Percentiles rank a stretch among this genome's conserved stretches.
phyloP scores from a whole-genome alignment of 2,888 invertebrate species.

The Pterobdella sp. region DNA sequence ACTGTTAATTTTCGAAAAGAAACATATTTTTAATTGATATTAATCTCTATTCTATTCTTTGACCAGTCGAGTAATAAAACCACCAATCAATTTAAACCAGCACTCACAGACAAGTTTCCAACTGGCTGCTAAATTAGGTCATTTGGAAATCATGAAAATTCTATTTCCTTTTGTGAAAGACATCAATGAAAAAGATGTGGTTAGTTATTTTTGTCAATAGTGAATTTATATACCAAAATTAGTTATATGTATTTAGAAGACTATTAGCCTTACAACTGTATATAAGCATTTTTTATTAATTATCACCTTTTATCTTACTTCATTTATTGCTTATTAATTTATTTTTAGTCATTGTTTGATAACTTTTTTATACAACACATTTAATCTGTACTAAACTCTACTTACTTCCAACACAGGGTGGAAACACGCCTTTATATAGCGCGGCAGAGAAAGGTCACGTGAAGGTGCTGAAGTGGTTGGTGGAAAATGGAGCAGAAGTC shows the following conservation, averaged over 20 bases:
- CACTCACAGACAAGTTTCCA: conserved; percentile 68
- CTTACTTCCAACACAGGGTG: too few relatives aligned
- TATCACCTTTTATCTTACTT: too few relatives aligned
- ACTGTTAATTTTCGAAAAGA: too few relatives aligned
- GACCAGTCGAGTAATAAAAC: neutral
- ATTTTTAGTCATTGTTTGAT: too few relatives aligned
- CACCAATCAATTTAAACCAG: conserved; percentile 32
- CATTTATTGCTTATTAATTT: too few relatives aligned
- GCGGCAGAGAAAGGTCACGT: conserved; percentile 79
- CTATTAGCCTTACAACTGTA: too few relatives aligned
- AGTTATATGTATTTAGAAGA: too few relatives aligned
- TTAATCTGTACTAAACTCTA: too few relatives aligned
- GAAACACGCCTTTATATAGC: conserved; percentile 80
- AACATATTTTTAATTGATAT: too few relatives aligned
- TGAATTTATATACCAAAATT: too few relatives aligned
- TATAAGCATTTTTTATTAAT: too few relatives aligned
- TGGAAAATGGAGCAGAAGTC: conserved; percentile 92
- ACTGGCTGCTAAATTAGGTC: conserved; percentile 67
- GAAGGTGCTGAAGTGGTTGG: conserved; percentile 60
- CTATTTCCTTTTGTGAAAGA: conserved; percentile 52
- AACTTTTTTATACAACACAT: too few relatives aligned
- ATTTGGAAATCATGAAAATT: conserved; percentile 60
- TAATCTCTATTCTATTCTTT: neutral
- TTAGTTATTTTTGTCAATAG: conserved; percentile 34
- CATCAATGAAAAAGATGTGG: conserved; percentile 48